Percentiles rank a stretch among this genome's conserved stretches.
Conservation (phyloP, 2,888 invertebrate genomes). For the Tenodera sinensis region DNA sequence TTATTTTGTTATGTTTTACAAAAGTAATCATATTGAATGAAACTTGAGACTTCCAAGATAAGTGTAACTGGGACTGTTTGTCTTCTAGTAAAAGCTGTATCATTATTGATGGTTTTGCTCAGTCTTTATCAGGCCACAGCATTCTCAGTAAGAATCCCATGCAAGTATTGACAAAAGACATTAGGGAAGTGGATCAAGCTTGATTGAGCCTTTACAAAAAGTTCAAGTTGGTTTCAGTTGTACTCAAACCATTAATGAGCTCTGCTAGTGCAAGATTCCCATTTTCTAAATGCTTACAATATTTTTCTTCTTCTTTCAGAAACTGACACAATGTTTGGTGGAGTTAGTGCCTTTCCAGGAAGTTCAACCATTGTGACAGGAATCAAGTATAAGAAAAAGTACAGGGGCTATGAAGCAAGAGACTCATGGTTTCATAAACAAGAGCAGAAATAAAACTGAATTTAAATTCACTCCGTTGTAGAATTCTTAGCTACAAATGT, state of each 20-base stretch:
- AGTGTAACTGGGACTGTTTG: too few relatives aligned
- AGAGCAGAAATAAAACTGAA: neutral
- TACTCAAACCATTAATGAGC: neutral
- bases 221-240: neutral
- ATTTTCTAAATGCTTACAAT: neutral
- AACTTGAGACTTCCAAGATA: too few relatives aligned
- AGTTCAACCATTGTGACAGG: slow-evolving; percentile 82
- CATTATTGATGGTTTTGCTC: too few relatives aligned
- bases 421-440: neutral
- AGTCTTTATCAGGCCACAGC: too few relatives aligned
- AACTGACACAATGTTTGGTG: slow-evolving; percentile 67
- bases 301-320: slow-evolving; percentile 46
- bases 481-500: neutral
- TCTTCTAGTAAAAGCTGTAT: too few relatives aligned
- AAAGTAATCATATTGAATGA: too few relatives aligned
- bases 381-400: slow-evolving; percentile 76
- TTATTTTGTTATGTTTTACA: neutral
- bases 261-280: slow-evolving; percentile 22
- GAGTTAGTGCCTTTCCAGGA: slow-evolving; percentile 79
- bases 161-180: too few relatives aligned
- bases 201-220: too few relatives aligned
- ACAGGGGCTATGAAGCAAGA: slow-evolving; percentile 61
- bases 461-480: neutral
- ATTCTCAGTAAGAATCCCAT: too few relatives aligned
- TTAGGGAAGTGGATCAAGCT: too few relatives aligned